Evolutionary conservation across 1,140 invertebrate genomes (phyloP), one percentile per base, ranked within the genome.

Genomic region (Neodiprion virginianus): DNA sequence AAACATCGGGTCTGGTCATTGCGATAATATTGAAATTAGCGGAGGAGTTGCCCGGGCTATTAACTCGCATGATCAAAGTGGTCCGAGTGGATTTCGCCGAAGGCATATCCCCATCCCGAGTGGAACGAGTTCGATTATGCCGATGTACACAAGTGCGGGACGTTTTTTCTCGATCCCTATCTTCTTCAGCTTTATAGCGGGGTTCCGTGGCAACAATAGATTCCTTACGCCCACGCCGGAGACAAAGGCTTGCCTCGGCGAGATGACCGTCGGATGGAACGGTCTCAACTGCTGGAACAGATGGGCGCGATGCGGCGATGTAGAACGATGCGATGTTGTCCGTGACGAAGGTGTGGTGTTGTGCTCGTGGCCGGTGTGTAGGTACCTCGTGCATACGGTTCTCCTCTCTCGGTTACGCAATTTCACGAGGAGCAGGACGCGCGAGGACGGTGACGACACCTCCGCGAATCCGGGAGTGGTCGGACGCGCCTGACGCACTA

Each of bases 381-480:
- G 17, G 17, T 72, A 72, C 47, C 28, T 65, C 12, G 70, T 74
- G 28, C 28, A 40, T 40, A 40, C 28, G 61, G 67, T 40, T 48
- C 17, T 53, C 53, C n/a, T 21, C n/a, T 48, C 47, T n/a, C 48
- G 72, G 67, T 81, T 81, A 77, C 80, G 80, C 76, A 81, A 81
- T 81, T 79, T 79, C 79, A 79, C 79, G 80, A 81, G 75, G 80
- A 81, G 78, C 78, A 80, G 76, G 75, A 76, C 74, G 71, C 47
- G 79, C 78, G 28, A 40, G 28, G 28, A 40, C 76, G 76, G 76
- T 81, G 79, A 81, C 80, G 78, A 81, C 80, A 81, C 73, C 79
- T 79, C 75, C 67, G 71, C 80, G 75, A 61, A 81, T 80, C 80
- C 80, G 80, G 80, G 80, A 82, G 79, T 79, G 79, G 81, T 78